Conservation (phyloP, 2,888 invertebrate species). For the Drosophila melanocephala region DNA sequence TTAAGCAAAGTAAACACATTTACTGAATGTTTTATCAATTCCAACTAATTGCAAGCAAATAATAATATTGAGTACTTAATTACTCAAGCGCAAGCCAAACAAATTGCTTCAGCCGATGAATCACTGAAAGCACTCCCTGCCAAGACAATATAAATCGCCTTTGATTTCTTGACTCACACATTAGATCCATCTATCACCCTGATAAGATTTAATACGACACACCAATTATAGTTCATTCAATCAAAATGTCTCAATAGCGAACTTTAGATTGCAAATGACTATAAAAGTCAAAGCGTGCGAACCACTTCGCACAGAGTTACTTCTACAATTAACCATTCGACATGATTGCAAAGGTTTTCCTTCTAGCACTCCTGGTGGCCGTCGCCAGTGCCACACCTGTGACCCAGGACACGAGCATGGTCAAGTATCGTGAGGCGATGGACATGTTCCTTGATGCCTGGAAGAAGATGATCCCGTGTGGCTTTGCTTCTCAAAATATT, state of each 20-base stretch:
- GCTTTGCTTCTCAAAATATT: conserved; percentile 58
- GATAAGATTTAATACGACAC: conserved; percentile 3
- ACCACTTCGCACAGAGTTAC: conserved; percentile 15
- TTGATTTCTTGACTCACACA: conserved; percentile 6
- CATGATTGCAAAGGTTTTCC: conserved; percentile 25
- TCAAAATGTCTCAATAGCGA: conserved; percentile 9
- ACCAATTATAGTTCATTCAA: conserved; percentile 36
- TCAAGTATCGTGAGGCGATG: conserved; percentile 57
- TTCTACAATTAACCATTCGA: conserved; percentile 5
- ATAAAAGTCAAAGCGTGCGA: conserved; percentile 32
- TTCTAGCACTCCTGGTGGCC: conserved; percentile 14
- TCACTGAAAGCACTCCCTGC: neutral
- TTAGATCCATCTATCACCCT: neutral
- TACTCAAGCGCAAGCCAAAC: neutral
- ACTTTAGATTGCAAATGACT: conserved; percentile 27
- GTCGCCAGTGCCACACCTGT: conserved; percentile 24
- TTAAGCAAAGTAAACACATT: neutral
- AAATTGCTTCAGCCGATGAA: neutral
- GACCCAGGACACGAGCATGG: conserved; percentile 24
- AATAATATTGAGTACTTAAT: neutral
- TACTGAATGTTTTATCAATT: neutral
- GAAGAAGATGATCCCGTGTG: conserved; percentile 74
- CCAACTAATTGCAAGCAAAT: neutral
- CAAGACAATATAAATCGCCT: neutral
- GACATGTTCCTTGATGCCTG: conserved; percentile 53